These are phyloP conservation scores for Dermatemys mawii DNA, from an alignment of 2,113 vertebrate species.

Conservation along the genomic window DNA sequence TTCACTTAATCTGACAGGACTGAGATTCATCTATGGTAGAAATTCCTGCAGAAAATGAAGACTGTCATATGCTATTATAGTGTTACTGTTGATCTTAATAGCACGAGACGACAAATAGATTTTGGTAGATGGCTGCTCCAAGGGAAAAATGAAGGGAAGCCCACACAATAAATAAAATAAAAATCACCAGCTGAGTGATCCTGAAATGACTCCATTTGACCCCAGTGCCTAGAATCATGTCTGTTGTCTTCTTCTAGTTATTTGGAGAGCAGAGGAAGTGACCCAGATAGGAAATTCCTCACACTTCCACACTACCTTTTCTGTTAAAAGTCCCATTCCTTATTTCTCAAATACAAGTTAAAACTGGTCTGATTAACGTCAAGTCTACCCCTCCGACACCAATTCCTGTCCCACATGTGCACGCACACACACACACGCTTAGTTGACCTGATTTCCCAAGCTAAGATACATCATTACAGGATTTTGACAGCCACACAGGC, in stretches of 20 bases:
- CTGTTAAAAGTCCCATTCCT: neutral
- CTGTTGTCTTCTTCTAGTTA: neutral
- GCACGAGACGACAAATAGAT: constrained; percentile 49
- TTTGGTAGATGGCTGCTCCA: neutral
- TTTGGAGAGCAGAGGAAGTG: neutral
- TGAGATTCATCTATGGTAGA: constrained; percentile 24
- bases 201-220: constrained; percentile 26
- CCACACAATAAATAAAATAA: neutral
- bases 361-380: neutral
- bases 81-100: constrained; percentile 51
- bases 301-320: neutral
- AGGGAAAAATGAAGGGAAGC: neutral
- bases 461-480: accelerated
- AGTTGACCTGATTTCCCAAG: neutral
- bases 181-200: neutral
- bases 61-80: constrained; percentile 38
- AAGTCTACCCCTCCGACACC: neutral
- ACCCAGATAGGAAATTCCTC: neutral
- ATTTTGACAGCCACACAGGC: constrained; percentile 12
- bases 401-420: neutral
- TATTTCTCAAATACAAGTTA: neutral
- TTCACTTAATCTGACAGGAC: constrained; percentile 62
- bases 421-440: neutral
- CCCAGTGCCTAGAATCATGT: constrained; percentile 20
- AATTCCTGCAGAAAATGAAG: constrained; percentile 58